Base-by-base conservation (phyloP, 53 echinoderm and acorn worm genomes). In the Stichopus horrens region DNA sequence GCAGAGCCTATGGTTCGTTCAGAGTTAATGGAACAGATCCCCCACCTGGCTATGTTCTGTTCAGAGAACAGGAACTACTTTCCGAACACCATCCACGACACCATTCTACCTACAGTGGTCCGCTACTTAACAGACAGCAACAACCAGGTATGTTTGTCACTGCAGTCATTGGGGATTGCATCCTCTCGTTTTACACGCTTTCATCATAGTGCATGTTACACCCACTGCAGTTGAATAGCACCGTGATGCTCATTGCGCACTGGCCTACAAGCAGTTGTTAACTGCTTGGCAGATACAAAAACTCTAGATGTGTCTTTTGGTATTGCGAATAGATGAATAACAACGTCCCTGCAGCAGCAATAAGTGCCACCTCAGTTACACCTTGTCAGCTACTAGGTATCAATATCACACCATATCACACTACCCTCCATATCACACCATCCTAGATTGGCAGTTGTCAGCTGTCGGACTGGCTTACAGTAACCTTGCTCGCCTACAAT, bases 1-100 rank as follows among this genome's bases (percentile, higher is more conserved):
- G 11, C 91, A 99, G 99, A 99, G 86, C 96, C 99, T 9, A 93
- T 94, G 89, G 99, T 99, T 66, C 96, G 99, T 57, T 96, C 99
- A 0, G 99, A 99, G 91, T 88, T 99, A 86, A 99, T 99, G 99
- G 99, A 99, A 86, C 99, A 99, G 91, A 96, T 99, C 21, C 99
- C 99, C 0, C 99, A 99, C 84, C 93, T 99, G 73, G 99, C 99
- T 21, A 99, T 99, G 99, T 91, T 99, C 54, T 99, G 99, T 79
- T 94, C 93, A n/a, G 99, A 99, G 74, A 94, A 99, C 63, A 90
- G 90, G 53, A 76, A 83, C 54, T 93, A 89, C 90, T 99, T 99
- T 71, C 94, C 99, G 5, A 88, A 94, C 52, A 99, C 96, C 54
- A 91, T 99, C 60, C 94, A 96, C 80, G 93, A 94, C 21, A 94